Conservation (phyloP, 2,113 vertebrate species). For the Oreochromis tanganicae region DNA sequence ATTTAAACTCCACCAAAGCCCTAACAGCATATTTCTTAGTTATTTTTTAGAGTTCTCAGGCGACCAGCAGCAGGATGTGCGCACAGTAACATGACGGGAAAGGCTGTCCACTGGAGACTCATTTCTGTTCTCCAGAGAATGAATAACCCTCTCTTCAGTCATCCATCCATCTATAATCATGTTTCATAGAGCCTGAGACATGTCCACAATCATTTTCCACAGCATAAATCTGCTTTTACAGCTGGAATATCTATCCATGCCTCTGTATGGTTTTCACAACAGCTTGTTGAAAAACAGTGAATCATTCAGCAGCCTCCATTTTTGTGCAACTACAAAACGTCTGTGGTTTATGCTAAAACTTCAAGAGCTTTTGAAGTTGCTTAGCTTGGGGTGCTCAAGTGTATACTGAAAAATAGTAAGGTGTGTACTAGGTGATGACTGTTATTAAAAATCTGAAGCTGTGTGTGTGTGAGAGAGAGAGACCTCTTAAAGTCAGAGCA, state of each 20-base stretch:
- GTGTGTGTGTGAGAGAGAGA: not conserved
- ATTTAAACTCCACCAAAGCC: not conserved
- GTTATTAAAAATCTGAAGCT: not conserved
- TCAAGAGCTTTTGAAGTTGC: not conserved
- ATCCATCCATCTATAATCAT: constrained; percentile 16
- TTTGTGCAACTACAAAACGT: not conserved
- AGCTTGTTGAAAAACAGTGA: constrained; percentile 4
- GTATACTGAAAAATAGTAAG: not conserved
- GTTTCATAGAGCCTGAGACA: not conserved
- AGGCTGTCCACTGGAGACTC: not conserved
- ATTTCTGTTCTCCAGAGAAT: constrained; percentile 12
- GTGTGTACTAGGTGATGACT: not conserved
- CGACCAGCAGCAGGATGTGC: not conserved
- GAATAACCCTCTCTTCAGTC: not conserved
- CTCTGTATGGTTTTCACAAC: not conserved
- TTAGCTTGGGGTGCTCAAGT: not conserved
- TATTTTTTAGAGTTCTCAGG: constrained; percentile 7
- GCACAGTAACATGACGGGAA: not conserved
- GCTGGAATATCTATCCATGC: constrained; percentile 29
- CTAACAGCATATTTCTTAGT: not conserved
- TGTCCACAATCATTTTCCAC: constrained; percentile 10
- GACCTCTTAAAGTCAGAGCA: not conserved
- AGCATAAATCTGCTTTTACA: constrained; percentile 27
- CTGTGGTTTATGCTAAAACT: not conserved
- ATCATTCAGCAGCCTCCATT: not conserved